Percentiles rank a stretch among this genome's conserved stretches.
These are phyloP conservation scores for Parapsyche elsis DNA, from an alignment of 1,140 invertebrate genomes.

Conservation along the genomic window DNA sequence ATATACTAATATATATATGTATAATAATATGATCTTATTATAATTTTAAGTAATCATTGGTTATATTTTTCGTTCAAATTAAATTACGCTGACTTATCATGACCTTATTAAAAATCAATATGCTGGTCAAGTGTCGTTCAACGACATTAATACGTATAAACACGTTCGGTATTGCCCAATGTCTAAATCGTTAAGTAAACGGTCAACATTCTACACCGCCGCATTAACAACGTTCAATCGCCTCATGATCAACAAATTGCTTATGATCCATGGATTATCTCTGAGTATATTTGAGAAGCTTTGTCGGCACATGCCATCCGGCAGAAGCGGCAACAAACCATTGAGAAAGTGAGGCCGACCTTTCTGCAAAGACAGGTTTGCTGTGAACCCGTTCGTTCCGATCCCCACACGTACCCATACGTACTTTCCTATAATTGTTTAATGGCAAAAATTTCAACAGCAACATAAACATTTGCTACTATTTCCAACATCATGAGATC, in stretches of 20 bases:
- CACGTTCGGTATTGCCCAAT: neutral
- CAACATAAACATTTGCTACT: neutral
- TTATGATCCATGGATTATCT: neutral
- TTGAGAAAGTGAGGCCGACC: slow-evolving; percentile 40
- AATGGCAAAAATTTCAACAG: neutral
- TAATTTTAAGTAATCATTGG: too few species aligned
- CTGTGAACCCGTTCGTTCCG: neutral
- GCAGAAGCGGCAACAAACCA: neutral
- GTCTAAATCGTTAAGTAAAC: neutral
- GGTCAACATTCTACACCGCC: neutral
- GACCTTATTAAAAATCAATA: slow-evolving; percentile 3
- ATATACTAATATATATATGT: too few species aligned
- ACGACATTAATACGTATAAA: neutral
- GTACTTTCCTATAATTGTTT: neutral
- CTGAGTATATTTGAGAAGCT: slow-evolving; percentile 8
- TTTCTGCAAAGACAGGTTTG: slow-evolving; percentile 40
- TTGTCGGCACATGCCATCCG: slow-evolving; percentile 27
- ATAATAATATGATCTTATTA: too few species aligned
- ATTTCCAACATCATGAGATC: neutral
- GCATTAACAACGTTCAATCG: too few species aligned
- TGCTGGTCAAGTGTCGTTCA: slow-evolving; percentile 8
- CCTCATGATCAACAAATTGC: too few species aligned
- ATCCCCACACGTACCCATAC: neutral
- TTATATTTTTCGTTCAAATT: too few species aligned
- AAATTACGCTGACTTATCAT: neutral